Conservation (phyloP, 1,140 invertebrate genomes). For the Drosophila kepulauana region DNA sequence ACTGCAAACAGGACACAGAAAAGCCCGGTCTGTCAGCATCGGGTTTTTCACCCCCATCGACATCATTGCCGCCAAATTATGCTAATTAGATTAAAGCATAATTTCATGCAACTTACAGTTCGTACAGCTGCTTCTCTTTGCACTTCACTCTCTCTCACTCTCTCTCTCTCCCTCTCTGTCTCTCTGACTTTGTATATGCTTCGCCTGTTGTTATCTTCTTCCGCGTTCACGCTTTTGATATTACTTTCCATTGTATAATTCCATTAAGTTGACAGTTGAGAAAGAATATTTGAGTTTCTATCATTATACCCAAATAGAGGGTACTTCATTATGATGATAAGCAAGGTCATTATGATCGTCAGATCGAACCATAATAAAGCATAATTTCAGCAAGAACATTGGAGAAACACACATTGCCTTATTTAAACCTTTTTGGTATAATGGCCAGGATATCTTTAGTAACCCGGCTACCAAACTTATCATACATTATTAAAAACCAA, state of each 20-base stretch:
- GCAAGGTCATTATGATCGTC: too few relatives aligned
- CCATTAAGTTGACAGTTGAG: not conserved
- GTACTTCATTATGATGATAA: too few relatives aligned
- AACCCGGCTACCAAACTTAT: too few relatives aligned
- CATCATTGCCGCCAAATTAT: conserved; percentile 76
- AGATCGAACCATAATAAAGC: too few relatives aligned
- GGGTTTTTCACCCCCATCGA: conserved; percentile 27
- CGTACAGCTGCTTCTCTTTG: conserved; percentile 27
- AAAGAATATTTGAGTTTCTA: too few relatives aligned
- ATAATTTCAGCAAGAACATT: too few relatives aligned
- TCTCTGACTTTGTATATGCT: conserved; percentile 28
- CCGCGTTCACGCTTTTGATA: conserved; percentile 44
- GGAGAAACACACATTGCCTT: too few relatives aligned
- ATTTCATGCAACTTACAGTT: conserved; percentile 77
- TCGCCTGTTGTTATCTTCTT: conserved; percentile 32
- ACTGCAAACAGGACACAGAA: conserved; percentile 52
- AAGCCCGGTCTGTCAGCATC: conserved; percentile 35
- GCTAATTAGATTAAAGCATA: conserved; percentile 84
- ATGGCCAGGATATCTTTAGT: too few relatives aligned
- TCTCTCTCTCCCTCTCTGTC: not conserved
- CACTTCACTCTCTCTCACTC: not conserved
- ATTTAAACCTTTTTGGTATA: too few relatives aligned
- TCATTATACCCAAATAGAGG: too few relatives aligned
- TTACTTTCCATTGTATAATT: conserved; percentile 11
- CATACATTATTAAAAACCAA: too few relatives aligned